phyloP scores from a whole-genome alignment of 1,140 invertebrate species.

The Trichomalopsis sarcophagae region DNA sequence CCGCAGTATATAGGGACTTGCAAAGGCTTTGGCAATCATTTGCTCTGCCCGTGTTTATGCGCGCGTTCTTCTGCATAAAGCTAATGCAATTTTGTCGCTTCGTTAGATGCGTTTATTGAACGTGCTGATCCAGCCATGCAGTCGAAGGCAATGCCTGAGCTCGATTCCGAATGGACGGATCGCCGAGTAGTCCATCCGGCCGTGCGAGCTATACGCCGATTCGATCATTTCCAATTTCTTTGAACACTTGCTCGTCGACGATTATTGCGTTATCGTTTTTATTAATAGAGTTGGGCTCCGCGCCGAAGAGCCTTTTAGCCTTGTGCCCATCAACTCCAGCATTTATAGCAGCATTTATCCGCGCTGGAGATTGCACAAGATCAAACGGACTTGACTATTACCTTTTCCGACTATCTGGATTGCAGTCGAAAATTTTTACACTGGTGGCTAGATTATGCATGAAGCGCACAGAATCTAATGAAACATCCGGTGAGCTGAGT shows the following conservation, averaged over 20 bases:
- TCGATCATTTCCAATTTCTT: background rate
- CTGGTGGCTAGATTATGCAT: background rate
- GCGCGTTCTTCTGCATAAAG: background rate
- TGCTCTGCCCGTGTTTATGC: background rate
- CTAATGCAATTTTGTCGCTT: background rate
- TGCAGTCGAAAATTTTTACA: background rate
- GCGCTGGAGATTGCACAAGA: background rate
- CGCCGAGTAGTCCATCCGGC: background rate
- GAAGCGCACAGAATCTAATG: background rate
- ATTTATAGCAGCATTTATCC: background rate
- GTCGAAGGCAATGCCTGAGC: background rate
- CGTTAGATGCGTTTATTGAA: background rate
- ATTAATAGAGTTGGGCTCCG: background rate
- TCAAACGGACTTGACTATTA: background rate
- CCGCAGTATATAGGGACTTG: background rate
- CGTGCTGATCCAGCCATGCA: too few relatives aligned
- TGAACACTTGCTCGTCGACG: background rate
- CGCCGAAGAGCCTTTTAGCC: background rate
- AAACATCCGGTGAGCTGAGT: background rate
- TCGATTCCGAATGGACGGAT: background rate
- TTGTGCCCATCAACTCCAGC: background rate
- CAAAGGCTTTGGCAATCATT: background rate
- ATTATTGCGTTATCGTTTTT: constrained; percentile 1
- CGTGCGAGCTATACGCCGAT: background rate
- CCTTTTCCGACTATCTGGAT: background rate